A percentile compares a stretch with the other conserved stretches of the same genome.
phyloP scores from a whole-genome alignment of 1,140 invertebrate genomes.

The Tetramorium alpestre region DNA sequence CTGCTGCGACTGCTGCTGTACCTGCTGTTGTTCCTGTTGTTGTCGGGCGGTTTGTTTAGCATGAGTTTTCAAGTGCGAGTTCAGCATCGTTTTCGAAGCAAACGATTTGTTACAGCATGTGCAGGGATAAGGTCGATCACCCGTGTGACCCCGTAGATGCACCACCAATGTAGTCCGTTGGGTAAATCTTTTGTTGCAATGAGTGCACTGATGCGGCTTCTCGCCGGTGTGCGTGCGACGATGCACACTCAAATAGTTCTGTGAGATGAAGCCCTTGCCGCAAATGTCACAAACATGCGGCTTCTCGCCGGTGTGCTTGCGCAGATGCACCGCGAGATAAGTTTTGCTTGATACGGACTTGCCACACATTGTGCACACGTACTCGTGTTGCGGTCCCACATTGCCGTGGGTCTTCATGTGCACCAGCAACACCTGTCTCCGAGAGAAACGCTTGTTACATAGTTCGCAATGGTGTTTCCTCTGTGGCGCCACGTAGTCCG shows the following conservation, averaged over 20 bases:
- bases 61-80: slow-evolving; percentile 84
- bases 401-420: slow-evolving; percentile 83
- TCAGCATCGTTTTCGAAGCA: slow-evolving; percentile 84
- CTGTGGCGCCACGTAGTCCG: slow-evolving; percentile 84
- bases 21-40: slow-evolving; percentile 69
- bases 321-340: slow-evolving; percentile 93
- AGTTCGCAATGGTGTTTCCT: slow-evolving; percentile 84
- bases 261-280: slow-evolving; percentile 90
- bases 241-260: slow-evolving; percentile 91
- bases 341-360: slow-evolving; percentile 90
- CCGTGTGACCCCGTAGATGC: slow-evolving; percentile 87
- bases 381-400: slow-evolving; percentile 82
- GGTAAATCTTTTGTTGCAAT: slow-evolving; percentile 91
- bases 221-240: slow-evolving; percentile 90
- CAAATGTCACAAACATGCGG: slow-evolving; percentile 86
- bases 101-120: slow-evolving; percentile 86
- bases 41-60: slow-evolving; percentile 82
- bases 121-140: slow-evolving; percentile 88
- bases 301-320: slow-evolving; percentile 90
- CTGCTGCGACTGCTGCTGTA: slow-evolving; percentile 55
- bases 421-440: slow-evolving; percentile 84
- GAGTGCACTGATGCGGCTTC: slow-evolving; percentile 88
- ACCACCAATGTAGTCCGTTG: slow-evolving; percentile 87
- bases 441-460: slow-evolving; percentile 84
- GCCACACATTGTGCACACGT: slow-evolving; percentile 91